Base-by-base conservation (phyloP, 2,113 vertebrate species). In the Donacobius atricapilla region DNA sequence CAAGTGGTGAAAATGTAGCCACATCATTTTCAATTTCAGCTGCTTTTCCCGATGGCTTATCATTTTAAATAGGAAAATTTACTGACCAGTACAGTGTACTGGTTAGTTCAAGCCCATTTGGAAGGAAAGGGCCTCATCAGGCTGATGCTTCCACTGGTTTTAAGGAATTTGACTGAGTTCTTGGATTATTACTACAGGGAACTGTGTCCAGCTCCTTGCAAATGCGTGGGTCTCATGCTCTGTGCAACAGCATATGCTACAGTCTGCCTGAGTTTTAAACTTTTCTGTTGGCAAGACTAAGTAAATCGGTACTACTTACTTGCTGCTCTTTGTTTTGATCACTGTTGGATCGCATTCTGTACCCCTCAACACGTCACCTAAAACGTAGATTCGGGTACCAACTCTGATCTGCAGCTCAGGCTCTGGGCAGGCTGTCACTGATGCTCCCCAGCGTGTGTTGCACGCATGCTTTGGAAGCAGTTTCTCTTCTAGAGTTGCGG, bases 81-180 rank as follows among this genome's bases (percentile, higher is more conserved):
- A 58, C 5, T 19, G 23, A 7, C 11, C 3, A 1, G 2, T 16
- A 33, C 40, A 24, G 27, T 3, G 0, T 11, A 10, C 15, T 2
- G 18, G 17, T 28, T n/a, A 6, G 18, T 35, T 37, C 5, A 22
- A 56, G 28, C 42, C 31, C 2, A 0, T 66, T 31, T 53, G 22
- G 30, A 61, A 63, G 35, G 8, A 1, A 71, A 50, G 17, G 27
- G n/a, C 56, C 22, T 82, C 28, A 33, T 24, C 31, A 53, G 27
- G 37, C 54, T 40, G 70, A 24, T 44, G 57, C 28, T 54, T 70
- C 10, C 7, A 0, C 7, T n/a, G n/a, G 1, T 21, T 72, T 58
- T 51, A 44, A 64, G 57, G 66, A 35, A 33, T 54, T 73, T 37
- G 20, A 1, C 3, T 5, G 65, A 42, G 15, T 22, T 66, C 63